A percentile compares a stretch with the other conserved stretches of the same genome.
Conservation (phyloP, 1,140 invertebrate genomes). For the Drosophila mauritiana region DNA sequence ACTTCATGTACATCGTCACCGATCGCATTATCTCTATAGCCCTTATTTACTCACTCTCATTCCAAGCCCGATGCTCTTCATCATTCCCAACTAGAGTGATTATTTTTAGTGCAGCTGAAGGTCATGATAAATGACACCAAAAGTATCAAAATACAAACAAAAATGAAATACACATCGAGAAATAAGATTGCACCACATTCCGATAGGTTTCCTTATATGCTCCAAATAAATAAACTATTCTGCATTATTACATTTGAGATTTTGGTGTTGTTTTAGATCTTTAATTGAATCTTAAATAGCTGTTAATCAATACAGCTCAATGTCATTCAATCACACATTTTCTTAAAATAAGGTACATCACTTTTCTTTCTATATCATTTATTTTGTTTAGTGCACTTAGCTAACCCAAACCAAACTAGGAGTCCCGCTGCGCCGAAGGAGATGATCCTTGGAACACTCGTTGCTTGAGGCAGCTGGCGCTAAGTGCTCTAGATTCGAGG, state of each 20-base stretch:
- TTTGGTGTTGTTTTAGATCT: no score
- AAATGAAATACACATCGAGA: constrained; percentile 22
- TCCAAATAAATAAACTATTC: no score
- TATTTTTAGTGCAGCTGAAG: constrained; percentile 69
- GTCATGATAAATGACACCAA: constrained; percentile 79
- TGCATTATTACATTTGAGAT: no score
- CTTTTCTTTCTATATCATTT: no score
- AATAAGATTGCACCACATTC: constrained; percentile 1
- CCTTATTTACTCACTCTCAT: constrained; percentile 43
- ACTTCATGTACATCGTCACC: constrained; percentile 53
- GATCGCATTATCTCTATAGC: constrained; percentile 48
- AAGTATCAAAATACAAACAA: constrained; percentile 73
- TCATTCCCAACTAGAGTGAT: constrained; percentile 34
- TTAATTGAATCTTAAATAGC: no score
- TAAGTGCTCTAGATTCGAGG: constrained; percentile 72
- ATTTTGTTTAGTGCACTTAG: constrained; percentile 8
- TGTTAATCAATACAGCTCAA: no score
- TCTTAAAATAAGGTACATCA: no score
- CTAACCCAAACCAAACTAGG: constrained; percentile 5
- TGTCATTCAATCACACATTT: no score
- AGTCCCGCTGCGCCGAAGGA: constrained; percentile 37
- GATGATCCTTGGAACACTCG: constrained; percentile 56
- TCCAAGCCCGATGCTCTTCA: constrained; percentile 20
- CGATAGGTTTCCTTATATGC: neutral
- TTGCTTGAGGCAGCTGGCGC: constrained; percentile 69